These are phyloP conservation scores for Salminus brasiliensis DNA, from an alignment of 2,113 vertebrate species.

Conservation along the genomic window DNA sequence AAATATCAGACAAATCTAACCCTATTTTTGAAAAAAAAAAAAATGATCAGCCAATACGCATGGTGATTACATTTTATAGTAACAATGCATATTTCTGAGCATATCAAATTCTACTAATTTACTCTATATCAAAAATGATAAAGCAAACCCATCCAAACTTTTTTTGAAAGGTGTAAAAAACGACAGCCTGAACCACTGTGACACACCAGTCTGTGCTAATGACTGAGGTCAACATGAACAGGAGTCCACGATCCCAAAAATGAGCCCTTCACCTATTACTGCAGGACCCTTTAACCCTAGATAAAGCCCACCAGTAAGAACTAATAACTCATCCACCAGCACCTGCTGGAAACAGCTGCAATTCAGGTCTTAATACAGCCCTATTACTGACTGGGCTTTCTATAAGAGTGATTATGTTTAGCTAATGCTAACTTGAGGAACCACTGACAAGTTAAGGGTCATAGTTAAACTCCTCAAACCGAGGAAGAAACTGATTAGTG, in stretches of 20 bases:
- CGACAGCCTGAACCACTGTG: no score
- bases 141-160: background rate
- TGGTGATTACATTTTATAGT: no score
- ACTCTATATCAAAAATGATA: no score
- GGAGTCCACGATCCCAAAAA: background rate
- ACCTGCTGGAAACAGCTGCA: slow-evolving; percentile 34
- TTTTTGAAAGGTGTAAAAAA: background rate
- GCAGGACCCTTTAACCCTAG: background rate
- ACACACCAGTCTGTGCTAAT: background rate
- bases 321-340: slow-evolving; percentile 14
- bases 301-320: background rate
- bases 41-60: no score
- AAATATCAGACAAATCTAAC: no score
- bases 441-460: no score
- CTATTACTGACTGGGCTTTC: background rate
- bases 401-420: background rate
- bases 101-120: no score
- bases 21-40: no score
- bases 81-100: no score
- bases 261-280: slow-evolving; percentile 9
- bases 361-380: background rate
- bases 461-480: no score
- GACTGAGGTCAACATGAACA: slow-evolving; percentile 3
- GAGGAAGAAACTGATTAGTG: no score
- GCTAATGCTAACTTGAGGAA: background rate